Evolutionary conservation across 2,113 vertebrate species (phyloP), one percentile per base, ranked within the genome.

Genomic region (Charadrius vociferus): DNA sequence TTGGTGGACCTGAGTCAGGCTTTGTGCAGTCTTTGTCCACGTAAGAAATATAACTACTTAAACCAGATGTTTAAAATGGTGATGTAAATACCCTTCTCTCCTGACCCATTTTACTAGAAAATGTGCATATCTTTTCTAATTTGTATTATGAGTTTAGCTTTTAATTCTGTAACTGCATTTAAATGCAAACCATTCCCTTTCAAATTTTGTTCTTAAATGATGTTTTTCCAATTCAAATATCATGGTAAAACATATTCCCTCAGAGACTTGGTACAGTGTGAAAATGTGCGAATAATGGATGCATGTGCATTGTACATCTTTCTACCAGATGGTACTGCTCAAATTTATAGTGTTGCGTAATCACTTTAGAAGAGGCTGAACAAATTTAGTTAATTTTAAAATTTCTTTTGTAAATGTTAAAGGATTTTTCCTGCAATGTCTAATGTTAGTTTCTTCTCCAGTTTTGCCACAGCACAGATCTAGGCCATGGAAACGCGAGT

Each of bases 151-250:
- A 67, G 21, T 82, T 89, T 29, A 79, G 50, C 49, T 80, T 89
- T 93, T 85, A 93, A 67, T 88, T 87, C 71, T 85, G 12, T 68
- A n/a, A 65, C 61, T 80, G 43, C 18, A 7, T 85, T 94, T 88
- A 88, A 88, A 85, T 86, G 71, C 21, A 36, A 91, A 27, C 50
- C 4, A 30, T 74, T 95, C 86, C 45, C 37, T 88, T 93, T 93
- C 56, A 82, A 70, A 87, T 89, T 53, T 9, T 8, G 81, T 85
- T 79, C 74, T 88, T 95, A 96, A 89, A 55, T 90, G 39, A 80
- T 86, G 26, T 88, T 97, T 95, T 96, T 95, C 77, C 74, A 94
- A 88, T 95, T 89, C 78, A 95, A 90, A 80, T 94, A 94, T 68
- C 81, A 61, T 50, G 81, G 73, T 89, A 89, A 93, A 96, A 89